Evolutionary conservation across 2,113 vertebrate species (phyloP).

Genomic region (Thryonomys swinderianus): DNA sequence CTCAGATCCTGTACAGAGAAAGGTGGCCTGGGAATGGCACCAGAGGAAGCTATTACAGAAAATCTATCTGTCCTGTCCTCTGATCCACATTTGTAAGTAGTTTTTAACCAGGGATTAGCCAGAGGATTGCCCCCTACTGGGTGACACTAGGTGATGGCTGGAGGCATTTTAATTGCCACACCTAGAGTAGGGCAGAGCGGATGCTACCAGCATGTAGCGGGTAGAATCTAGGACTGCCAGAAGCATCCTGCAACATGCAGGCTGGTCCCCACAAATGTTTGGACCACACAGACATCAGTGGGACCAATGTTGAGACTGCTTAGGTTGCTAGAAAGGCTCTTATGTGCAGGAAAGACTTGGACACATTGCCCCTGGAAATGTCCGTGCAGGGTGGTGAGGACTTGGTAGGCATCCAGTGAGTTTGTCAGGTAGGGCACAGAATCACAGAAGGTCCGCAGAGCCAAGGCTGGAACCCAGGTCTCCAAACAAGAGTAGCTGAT

Average conservation of each 20-base stretch:
- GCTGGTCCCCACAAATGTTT: too few species aligned
- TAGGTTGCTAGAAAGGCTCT: not conserved
- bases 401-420: fast-evolving
- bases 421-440: not conserved
- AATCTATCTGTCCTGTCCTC: not conserved
- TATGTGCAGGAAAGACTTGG: not conserved
- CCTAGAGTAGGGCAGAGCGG: not conserved
- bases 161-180: not conserved
- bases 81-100: not conserved
- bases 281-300: too few species aligned
- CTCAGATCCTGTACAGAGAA: not conserved
- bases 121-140: too few species aligned
- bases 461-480: not conserved
- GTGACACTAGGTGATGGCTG: not conserved
- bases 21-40: not conserved
- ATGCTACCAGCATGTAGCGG: too few species aligned
- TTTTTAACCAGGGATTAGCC: not conserved
- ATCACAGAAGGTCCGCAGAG: not conserved
- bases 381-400: not conserved
- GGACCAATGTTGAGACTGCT: not conserved
- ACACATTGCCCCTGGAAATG: fast-evolving
- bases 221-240: not conserved
- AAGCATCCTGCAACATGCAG: fast-evolving
- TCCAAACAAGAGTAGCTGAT: not conserved
- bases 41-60: not conserved